Base-by-base conservation (phyloP, 2,888 invertebrate species). In the Panzeria rudis region DNA sequence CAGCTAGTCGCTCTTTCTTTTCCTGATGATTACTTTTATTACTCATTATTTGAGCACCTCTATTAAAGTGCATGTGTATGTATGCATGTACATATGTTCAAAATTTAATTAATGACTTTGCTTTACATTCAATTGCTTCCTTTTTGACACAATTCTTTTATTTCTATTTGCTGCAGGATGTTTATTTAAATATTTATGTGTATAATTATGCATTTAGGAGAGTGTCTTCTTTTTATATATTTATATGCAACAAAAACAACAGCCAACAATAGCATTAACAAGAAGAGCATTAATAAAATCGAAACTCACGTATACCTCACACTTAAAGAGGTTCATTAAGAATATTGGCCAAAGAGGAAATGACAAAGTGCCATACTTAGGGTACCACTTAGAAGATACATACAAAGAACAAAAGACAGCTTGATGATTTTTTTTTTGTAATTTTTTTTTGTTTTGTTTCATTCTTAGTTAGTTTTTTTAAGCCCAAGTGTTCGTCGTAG, bases 261-360 rank as follows among this genome's bases (percentile, higher is more conserved):
- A 69, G 13, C 29, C 32, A 77, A 13, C 56, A 69, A 7, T 23
- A n/a, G 44, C 15, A 68, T 11, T 32, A 54, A 35, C 50, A 52
- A 38, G 25, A 78, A 59, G 15, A 64, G 38, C 50, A 61, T 52
- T 78, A 78, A 69, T 69, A 78, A 71, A 62, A 71, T 69, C 61
- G 61, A 78, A 78, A 62, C 78, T 61, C 54, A 72, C 17, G 20
- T 66, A 54, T 77, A 73, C 68, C 23, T 69, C 47, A 73, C 73
- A 52, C 59, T 73, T 66, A 50, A n/a, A 80, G 73, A 80, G 50
- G 66, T 80, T 76, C 76, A 83, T 77, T 77, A 64, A 64, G 82
- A 83, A 83, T 77, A 77, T 83, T 83, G 76, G 76, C 76, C 82
- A 83, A 71, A 83, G 76, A 82, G 76, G 76, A 83, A 62, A 83